Percentiles rank a stretch among this genome's conserved stretches.
Evolutionary conservation across 2,797 vertebrate genomes (phyloP).

Genomic region (Calcarius lapponicus): DNA sequence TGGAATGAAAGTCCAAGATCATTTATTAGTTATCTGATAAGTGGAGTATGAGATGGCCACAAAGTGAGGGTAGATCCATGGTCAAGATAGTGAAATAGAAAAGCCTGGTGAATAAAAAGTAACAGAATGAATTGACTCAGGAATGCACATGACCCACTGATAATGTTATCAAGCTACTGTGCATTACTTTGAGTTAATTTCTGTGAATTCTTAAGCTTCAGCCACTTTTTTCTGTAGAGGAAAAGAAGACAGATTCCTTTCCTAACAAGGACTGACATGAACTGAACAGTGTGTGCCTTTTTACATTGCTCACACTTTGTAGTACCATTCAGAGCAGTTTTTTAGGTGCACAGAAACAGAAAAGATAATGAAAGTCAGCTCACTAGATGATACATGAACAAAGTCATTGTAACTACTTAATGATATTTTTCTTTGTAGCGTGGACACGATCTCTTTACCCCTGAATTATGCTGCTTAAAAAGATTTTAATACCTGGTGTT

Average conservation of each 20-base stretch:
- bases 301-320: background rate
- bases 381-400: background rate
- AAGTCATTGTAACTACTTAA: background rate
- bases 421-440: background rate
- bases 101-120: background rate
- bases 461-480: background rate
- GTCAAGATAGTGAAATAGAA: background rate
- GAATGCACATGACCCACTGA: background rate
- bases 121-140: background rate
- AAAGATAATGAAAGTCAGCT: background rate
- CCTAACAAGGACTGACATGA: background rate
- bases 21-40: background rate
- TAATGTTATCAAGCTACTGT: background rate
- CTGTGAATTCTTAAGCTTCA: background rate
- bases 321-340: background rate
- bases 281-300: background rate
- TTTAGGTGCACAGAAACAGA: background rate
- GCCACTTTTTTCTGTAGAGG: background rate
- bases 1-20: background rate
- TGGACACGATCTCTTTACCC: background rate
- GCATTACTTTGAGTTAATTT: background rate
- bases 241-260: background rate
- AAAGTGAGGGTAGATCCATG: rapidly evolving
- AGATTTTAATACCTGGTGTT: background rate
- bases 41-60: background rate